Evolutionary conservation across 1,140 invertebrate species (phyloP).

Genomic region (Nixonia krombeini): DNA sequence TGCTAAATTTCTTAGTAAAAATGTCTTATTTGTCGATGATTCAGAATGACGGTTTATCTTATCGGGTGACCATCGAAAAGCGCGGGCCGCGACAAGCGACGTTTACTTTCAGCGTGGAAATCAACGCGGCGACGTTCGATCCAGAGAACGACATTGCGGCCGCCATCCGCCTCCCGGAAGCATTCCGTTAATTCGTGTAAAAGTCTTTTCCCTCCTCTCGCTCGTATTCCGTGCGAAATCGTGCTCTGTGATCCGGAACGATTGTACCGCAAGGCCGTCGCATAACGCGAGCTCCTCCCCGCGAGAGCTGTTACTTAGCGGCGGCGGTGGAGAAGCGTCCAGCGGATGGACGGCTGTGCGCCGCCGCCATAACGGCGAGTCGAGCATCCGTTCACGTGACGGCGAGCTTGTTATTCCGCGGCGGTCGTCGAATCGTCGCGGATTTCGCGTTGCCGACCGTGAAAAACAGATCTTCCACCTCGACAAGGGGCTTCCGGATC

Average conservation of each 20-base stretch:
- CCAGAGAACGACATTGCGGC: neutral
- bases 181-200: slow-evolving; percentile 10
- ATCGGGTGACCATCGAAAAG: too few relatives aligned
- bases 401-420: neutral
- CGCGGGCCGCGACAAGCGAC: neutral
- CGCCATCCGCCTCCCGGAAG: slow-evolving; percentile 13
- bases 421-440: too few relatives aligned
- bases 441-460: neutral
- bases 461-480: slow-evolving; percentile 6
- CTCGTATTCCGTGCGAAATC: slow-evolving; percentile 35
- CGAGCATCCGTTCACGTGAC: slow-evolving; percentile 51
- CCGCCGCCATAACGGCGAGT: slow-evolving; percentile 47
- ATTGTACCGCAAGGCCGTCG: slow-evolving; percentile 42
- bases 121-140: too few relatives aligned
- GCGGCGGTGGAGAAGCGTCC: slow-evolving; percentile 5
- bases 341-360: slow-evolving; percentile 9
- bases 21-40: too few relatives aligned
- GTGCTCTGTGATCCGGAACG: slow-evolving; percentile 42
- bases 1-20: too few relatives aligned
- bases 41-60: too few relatives aligned
- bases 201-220: slow-evolving; percentile 12
- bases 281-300: slow-evolving; percentile 17
- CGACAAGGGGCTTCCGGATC: slow-evolving; percentile 21
- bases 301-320: slow-evolving; percentile 25
- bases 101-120: neutral